These are phyloP conservation scores for Micrasema minimum DNA, from an alignment of 1,140 invertebrate species.

Conservation along the genomic window DNA sequence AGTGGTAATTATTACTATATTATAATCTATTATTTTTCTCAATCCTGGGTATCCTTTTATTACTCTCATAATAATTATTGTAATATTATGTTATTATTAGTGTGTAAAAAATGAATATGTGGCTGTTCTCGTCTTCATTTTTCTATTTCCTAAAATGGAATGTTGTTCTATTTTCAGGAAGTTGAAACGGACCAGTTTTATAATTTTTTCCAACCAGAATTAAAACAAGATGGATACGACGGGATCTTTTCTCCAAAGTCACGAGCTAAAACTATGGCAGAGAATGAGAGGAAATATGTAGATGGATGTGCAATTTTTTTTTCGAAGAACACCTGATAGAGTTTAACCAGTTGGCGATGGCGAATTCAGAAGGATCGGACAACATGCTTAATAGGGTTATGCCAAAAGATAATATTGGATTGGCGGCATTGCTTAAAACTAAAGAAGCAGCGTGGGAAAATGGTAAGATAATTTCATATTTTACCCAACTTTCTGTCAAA, in stretches of 20 bases:
- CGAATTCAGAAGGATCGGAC: conserved; percentile 96
- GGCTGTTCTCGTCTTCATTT: no score
- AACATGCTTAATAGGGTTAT: conserved; percentile 99
- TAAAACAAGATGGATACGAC: conserved; percentile 93
- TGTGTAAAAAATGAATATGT: no score
- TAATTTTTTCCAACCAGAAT: conserved; percentile 94
- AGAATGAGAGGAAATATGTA: conserved; percentile 96
- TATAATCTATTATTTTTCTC: no score
- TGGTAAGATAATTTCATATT: conserved; percentile 63
- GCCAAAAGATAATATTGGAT: conserved; percentile 99
- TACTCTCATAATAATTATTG: no score
- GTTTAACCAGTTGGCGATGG: conserved; percentile 98
- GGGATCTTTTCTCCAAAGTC: conserved; percentile 99
- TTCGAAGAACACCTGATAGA: conserved; percentile 96
- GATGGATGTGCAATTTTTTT: conserved; percentile 99
- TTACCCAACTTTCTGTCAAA: no score
- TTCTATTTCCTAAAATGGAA: no score
- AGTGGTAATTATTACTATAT: no score
- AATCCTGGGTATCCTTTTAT: no score
- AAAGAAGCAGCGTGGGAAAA: conserved; percentile 94
- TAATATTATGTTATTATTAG: no score
- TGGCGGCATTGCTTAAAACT: conserved; percentile 93
- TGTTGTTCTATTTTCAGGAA: conserved; percentile 74
- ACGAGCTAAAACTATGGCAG: conserved; percentile 97
- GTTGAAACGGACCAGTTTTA: conserved; percentile 99